Evolutionary conservation across 2,797 vertebrate genomes (phyloP).

Genomic region (Phoxinus dragarum): DNA sequence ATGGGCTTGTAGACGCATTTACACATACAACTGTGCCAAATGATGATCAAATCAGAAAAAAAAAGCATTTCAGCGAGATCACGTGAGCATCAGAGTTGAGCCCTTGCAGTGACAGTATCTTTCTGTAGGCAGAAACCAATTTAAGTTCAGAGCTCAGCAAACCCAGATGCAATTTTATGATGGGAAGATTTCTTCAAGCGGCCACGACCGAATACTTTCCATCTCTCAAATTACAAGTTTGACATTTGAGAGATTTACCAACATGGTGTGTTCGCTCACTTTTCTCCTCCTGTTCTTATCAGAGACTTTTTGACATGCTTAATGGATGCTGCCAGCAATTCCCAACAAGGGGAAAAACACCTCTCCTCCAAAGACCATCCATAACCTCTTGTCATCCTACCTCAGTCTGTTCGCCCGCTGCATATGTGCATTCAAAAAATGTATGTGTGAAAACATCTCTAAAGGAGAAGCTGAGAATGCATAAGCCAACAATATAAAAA

Average conservation of each 20-base stretch:
- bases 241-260: conserved; percentile 79
- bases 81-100: conserved; percentile 63
- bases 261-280: conserved; percentile 56
- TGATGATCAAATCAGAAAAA: background rate
- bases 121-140: conserved; percentile 80
- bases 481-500: conserved; percentile 42
- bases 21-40: background rate
- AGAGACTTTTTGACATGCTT: conserved; percentile 66
- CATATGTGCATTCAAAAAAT: conserved; percentile 23
- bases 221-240: conserved; percentile 76
- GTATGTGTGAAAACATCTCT: conserved; percentile 44
- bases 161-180: conserved; percentile 77
- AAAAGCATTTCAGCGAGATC: conserved; percentile 52
- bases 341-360: conserved; percentile 53
- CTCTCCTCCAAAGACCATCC: conserved; percentile 41
- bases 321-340: conserved; percentile 64
- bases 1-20: background rate
- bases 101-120: conserved; percentile 76
- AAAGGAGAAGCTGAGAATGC: conserved; percentile 34
- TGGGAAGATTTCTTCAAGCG: conserved; percentile 70
- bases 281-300: conserved; percentile 63
- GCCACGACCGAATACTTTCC: conserved; percentile 73
- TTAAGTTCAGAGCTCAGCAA: conserved; percentile 77
- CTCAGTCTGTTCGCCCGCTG: conserved; percentile 19
- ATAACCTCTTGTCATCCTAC: conserved; percentile 46